phyloP scores from a whole-genome alignment of 2,113 vertebrate species.

The Ameiurus melas region DNA sequence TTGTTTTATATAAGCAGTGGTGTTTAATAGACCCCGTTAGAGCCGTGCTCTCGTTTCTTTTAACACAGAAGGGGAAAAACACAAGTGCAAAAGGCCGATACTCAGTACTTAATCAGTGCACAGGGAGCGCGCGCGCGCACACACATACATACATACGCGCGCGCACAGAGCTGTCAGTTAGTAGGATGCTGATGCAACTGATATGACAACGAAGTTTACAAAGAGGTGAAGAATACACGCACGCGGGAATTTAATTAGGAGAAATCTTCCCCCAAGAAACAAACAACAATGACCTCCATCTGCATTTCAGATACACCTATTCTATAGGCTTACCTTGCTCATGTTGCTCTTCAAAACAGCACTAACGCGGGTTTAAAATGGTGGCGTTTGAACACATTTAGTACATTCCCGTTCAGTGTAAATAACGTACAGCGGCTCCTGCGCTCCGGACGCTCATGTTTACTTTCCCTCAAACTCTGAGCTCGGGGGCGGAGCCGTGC shows the following conservation, averaged over 20 bases:
- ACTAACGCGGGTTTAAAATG: not conserved
- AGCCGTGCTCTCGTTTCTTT: not conserved
- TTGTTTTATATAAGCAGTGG: not conserved
- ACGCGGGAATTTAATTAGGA: not conserved
- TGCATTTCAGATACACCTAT: not conserved
- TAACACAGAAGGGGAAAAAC: not conserved
- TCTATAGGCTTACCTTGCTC: conserved; percentile 37
- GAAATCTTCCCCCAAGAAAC: not conserved
- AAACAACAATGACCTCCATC: not conserved
- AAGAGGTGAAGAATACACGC: not conserved
- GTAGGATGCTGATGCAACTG: not conserved
- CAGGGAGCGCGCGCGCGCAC: not conserved
- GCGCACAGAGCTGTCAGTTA: not conserved
- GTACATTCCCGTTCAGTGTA: conserved; percentile 29
- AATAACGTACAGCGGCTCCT: not conserved
- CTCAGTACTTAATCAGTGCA: not conserved
- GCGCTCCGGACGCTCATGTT: conserved; percentile 32
- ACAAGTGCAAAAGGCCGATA: too few relatives aligned
- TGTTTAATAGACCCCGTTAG: not conserved
- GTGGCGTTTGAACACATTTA: not conserved
- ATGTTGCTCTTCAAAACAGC: conserved; percentile 41
- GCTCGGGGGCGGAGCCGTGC: conserved; percentile 59
- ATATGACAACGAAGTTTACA: not conserved
- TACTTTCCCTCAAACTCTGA: conserved; percentile 35
- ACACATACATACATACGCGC: too few relatives aligned